phyloP scores from a whole-genome alignment of 2,888 invertebrate genomes.

The Augiades crinisus region DNA sequence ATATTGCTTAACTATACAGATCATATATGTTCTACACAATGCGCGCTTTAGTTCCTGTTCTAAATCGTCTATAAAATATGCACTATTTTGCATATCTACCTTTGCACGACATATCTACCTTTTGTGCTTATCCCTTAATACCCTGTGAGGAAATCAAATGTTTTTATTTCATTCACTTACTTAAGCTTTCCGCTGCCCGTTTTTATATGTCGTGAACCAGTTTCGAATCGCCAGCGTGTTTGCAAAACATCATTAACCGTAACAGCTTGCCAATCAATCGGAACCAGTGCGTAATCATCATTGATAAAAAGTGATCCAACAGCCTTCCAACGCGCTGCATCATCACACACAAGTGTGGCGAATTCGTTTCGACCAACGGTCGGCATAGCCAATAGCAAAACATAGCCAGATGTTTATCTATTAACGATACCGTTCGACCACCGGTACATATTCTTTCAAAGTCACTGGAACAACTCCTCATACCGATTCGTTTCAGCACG shows the following conservation, averaged over 20 bases:
- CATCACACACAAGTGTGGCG: conserved; percentile 8
- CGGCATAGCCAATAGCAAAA: no score
- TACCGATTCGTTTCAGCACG: conserved; percentile 10
- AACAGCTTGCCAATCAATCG: conserved; percentile 6
- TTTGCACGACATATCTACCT: no score
- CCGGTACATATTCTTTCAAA: conserved; percentile 29
- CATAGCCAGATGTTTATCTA: conserved; percentile 37
- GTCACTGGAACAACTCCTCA: conserved; percentile 8
- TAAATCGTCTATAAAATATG: no score
- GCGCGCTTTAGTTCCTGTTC: no score
- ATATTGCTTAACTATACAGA: no score
- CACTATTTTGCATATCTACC: no score
- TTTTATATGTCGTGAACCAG: not conserved
- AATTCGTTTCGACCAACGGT: conserved; percentile 22
- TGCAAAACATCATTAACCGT: conserved; percentile 12
- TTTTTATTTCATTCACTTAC: no score
- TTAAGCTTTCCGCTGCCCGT: no score
- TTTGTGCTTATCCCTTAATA: no score
- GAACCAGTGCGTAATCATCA: conserved; percentile 11
- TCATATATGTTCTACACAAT: no score
- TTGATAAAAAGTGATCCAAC: conserved; percentile 8
- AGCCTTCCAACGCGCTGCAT: conserved; percentile 9
- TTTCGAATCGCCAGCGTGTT: not conserved
- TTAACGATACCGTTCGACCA: conserved; percentile 37
- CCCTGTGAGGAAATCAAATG: no score